These are phyloP conservation scores for Pterophyllum scalare DNA, from an alignment of 2,113 vertebrate genomes.

Conservation along the genomic window DNA sequence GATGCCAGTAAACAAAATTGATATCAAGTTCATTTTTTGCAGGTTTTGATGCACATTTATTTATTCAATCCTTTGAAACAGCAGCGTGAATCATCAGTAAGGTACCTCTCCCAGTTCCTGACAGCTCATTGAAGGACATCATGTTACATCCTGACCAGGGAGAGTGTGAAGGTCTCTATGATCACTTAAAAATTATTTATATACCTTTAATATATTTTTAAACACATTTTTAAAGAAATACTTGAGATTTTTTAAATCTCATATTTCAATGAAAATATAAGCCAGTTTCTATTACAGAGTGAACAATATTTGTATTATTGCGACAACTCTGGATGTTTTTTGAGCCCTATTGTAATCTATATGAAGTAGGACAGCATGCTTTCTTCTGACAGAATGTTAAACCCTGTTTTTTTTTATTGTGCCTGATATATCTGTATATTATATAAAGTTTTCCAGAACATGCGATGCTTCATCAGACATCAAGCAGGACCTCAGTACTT, in stretches of 20 bases:
- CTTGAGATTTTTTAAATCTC: background rate
- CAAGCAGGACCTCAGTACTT: background rate
- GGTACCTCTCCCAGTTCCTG: background rate
- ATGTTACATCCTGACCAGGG: background rate
- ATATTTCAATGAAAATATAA: background rate
- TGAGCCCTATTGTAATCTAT: background rate
- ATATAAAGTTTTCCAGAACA: too few relatives aligned
- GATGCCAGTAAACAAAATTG: background rate
- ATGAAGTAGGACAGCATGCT: background rate
- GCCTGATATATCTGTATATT: background rate
- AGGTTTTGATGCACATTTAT: background rate
- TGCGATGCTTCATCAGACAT: background rate
- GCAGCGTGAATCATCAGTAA: rapidly evolving
- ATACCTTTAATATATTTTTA: background rate
- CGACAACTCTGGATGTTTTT: background rate
- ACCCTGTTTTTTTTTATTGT: background rate
- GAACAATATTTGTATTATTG: background rate
- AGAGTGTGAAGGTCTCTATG: background rate
- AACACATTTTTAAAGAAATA: too few relatives aligned
- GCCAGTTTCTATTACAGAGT: background rate
- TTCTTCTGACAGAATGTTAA: background rate
- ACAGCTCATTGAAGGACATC: background rate
- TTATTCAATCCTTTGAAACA: background rate
- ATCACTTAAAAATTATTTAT: background rate
- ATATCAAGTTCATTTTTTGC: background rate